Evolutionary conservation across 2,797 vertebrate genomes (phyloP), one percentile per base, ranked within the genome.

Genomic region (Ctenochaetus hawaiiensis): DNA sequence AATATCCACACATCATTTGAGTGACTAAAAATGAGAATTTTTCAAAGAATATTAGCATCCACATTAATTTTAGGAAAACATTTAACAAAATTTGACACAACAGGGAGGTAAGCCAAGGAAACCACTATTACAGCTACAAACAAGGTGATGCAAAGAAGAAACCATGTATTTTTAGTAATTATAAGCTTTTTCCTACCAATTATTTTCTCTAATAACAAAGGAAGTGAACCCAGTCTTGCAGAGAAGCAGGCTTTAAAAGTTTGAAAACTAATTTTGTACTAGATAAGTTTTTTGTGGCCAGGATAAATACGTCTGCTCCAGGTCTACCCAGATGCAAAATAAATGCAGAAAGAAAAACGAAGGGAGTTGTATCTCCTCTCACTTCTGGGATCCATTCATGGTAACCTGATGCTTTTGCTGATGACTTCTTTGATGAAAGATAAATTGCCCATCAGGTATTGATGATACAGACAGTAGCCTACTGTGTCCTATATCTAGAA

Each of bases 261-360:
- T 64, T 39, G 51, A 10, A 43, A 26, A 59, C 34, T 39, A 16
- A 48, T 34, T 45, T 58, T 58, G 45, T 6, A 43, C 37, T 14
- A 44, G 2, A 12, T 0, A 44, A 2, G 2, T 62, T 23, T 58
- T 45, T 13, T 23, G n/a, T 45, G 39, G 30, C 6, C 11, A 47
- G 14, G 11, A 59, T 8, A 63, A 48, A 71, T 48, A 30, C 52
- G 66, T 72, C 53, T 49, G 44, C 66, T 66, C 14, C 64, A 47
- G 48, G 14, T 64, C 14, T 20, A 65, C 37, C 23, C 16, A 49
- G 47, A 63, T 3, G 51, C 8, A 34, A 64, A 65, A 18, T 22
- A 30, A 9, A 57, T 0, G 0, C 34, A 48, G 5, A 10, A 11
- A 44, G n/a, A 20, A 26, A 75, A 53, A 57, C 51, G 16, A 74